These are phyloP conservation scores for Platygyra sinensis DNA, from an alignment of 64 coral and sea anemone species.

Conservation along the genomic window DNA sequence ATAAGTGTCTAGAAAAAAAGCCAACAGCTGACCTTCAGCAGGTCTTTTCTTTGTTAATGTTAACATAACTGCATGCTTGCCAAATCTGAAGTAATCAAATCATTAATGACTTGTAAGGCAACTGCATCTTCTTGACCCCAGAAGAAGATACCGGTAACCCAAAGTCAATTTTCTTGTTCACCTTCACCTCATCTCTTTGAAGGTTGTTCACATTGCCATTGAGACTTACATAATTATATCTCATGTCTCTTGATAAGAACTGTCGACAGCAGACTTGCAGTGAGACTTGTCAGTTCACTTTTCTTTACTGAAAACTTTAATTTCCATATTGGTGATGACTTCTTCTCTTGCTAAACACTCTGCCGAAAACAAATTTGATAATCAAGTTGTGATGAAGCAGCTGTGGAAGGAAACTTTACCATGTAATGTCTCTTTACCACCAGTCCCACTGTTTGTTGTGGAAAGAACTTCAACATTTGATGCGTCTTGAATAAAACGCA, in stretches of 20 bases:
- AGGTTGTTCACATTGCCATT: conserved; percentile 21
- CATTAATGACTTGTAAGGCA: too few relatives aligned
- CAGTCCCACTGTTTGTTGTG: too few relatives aligned
- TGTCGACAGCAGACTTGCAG: conserved; percentile 25
- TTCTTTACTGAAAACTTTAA: conserved; percentile 41
- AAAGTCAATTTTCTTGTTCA: too few relatives aligned
- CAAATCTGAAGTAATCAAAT: too few relatives aligned
- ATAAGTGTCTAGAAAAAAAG: too few relatives aligned
- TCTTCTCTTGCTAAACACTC: conserved; percentile 30
- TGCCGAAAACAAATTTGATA: conserved; percentile 36
- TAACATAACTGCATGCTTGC: too few relatives aligned
- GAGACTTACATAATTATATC: conserved; percentile 36
- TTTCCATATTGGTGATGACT: conserved; percentile 14
- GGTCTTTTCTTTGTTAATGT: too few relatives aligned
- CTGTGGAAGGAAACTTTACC: conserved; percentile 34
- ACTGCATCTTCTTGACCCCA: too few relatives aligned
- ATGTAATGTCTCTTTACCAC: neutral
- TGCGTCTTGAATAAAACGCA: conserved; percentile 1
- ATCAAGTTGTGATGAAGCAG: conserved; percentile 33
- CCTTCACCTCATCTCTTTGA: neutral
- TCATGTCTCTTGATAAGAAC: conserved; percentile 50
- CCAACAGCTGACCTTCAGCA: too few relatives aligned
- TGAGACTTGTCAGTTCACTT: conserved; percentile 35
- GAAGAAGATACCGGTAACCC: too few relatives aligned
- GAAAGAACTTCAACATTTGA: neutral